phyloP scores from a whole-genome alignment of 2,113 vertebrate species.

The Cyanistes caeruleus region DNA sequence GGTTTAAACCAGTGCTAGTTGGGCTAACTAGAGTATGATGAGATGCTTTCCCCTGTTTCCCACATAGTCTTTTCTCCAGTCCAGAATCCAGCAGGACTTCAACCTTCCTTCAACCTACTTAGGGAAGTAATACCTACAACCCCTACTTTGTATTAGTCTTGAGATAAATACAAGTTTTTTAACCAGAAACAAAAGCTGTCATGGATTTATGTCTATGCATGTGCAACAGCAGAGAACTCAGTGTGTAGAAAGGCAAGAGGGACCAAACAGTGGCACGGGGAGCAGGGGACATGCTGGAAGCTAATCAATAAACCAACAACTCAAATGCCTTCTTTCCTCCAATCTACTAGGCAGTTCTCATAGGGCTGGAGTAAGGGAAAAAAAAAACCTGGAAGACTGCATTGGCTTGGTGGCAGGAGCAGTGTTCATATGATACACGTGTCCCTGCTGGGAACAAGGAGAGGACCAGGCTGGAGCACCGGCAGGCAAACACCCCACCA shows the following conservation, averaged over 20 bases:
- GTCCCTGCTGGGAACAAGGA: background rate
- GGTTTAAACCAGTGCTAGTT: background rate
- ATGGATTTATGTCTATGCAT: rapidly evolving
- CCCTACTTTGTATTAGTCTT: background rate
- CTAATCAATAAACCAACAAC: background rate
- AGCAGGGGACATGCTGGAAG: background rate
- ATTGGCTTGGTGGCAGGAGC: background rate
- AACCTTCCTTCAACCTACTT: background rate
- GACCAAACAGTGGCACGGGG: background rate
- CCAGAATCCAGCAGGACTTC: background rate
- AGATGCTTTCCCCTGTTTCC: background rate
- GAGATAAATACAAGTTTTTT: background rate
- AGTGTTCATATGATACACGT: background rate
- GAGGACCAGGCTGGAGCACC: background rate
- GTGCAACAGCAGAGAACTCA: background rate
- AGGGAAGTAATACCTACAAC: background rate
- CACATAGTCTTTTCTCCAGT: background rate
- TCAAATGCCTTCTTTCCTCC: background rate
- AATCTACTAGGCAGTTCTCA: background rate
- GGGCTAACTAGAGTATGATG: background rate
- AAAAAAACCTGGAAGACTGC: background rate
- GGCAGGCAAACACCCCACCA: rapidly evolving
- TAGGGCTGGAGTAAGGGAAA: background rate
- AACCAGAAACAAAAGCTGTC: background rate
- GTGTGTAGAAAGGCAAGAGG: background rate